Percentiles rank a stretch among this genome's conserved stretches.
These are phyloP conservation scores for Chaetodon trifasciatus DNA, from an alignment of 2,797 vertebrate genomes.

Conservation along the genomic window DNA sequence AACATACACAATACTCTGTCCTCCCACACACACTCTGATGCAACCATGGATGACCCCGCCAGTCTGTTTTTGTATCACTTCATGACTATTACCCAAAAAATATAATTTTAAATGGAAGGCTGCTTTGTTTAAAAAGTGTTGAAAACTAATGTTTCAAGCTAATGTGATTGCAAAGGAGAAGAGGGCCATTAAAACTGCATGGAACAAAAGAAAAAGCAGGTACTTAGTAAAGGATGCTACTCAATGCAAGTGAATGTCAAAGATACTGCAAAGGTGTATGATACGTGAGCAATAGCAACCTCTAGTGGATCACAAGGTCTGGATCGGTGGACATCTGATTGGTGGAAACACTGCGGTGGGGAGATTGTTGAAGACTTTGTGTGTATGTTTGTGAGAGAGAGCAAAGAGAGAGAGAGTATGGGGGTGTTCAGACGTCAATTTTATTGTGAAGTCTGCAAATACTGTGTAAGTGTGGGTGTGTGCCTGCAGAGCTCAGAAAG, in stretches of 20 bases:
- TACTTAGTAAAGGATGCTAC: conserved; percentile 1
- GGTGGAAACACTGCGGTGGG: conserved; percentile 24
- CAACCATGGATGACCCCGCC: conserved; percentile 14
- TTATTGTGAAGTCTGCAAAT: conserved; percentile 45
- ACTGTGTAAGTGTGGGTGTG: conserved; percentile 52
- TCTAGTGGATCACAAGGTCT: conserved; percentile 63
- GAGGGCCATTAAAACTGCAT: neutral
- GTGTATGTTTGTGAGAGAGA: neutral
- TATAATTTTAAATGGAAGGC: conserved; percentile 3
- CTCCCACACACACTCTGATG: conserved; percentile 15
- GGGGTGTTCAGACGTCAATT: conserved; percentile 50
- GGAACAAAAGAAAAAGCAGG: conserved; percentile 10
- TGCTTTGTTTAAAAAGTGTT: neutral
- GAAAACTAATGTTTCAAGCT: neutral
- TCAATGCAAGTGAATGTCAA: conserved; percentile 12
- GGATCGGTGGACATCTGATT: conserved; percentile 12
- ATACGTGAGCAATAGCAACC: conserved; percentile 60
- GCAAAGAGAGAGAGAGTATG: conserved; percentile 11
- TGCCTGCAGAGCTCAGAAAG: conserved; percentile 48
- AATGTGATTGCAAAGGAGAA: neutral
- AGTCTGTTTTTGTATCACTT: conserved; percentile 12
- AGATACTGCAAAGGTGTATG: conserved; percentile 14
- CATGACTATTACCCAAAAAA: conserved; percentile 8
- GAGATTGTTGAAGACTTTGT: neutral
- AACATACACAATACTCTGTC: neutral